Evolutionary conservation across 2,113 vertebrate species (phyloP), one percentile per base, ranked within the genome.

Genomic region (Pedionomus torquatus): DNA sequence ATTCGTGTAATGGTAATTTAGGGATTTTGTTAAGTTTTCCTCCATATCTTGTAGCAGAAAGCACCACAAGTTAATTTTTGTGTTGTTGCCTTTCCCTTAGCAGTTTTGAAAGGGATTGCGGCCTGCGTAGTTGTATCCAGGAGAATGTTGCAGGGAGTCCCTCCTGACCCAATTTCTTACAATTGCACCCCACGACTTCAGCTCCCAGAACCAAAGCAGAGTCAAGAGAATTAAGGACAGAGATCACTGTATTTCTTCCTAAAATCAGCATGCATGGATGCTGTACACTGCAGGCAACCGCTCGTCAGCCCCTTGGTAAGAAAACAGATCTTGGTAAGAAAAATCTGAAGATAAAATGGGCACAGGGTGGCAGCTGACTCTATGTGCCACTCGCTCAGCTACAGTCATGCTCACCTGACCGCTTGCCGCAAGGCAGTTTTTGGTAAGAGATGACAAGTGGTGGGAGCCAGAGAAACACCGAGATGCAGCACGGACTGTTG

Each of bases 301-400:
- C 58, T 87, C 78, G 41, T 39, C 86, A 95, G 69, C 23, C 49
- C 55, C 26, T 41, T 23, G 68, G 68, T 52, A 66, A 92, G 48
- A 30, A 66, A 81, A 80, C 0, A 46, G 87, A 93, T 54, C 52
- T 17, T 30, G 28, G 52, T 54, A 30, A 30, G 52, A 54, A 54
- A 54, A 54, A 54, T 54, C 52, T 74, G 68, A 44, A 92, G 77
- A 30, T 30, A 55, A 81, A 71, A 5, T 14, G 31, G 75, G 49
- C 44, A 60, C 4, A 5, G 79, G 30, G 49, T 49, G 41, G 63
- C 52, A 91, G 58, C 77, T 75, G 65, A n/a, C 70, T 93, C 52
- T 33, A 31, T 0, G 9, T 1, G 6, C 28, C 46, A 18, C 49
- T 69, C 9, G 0, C 30, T 31, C 0, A 1, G 33, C 49, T 55